These are phyloP conservation scores for Perca fluviatilis DNA, from an alignment of 2,113 vertebrate genomes.

Conservation along the genomic window DNA sequence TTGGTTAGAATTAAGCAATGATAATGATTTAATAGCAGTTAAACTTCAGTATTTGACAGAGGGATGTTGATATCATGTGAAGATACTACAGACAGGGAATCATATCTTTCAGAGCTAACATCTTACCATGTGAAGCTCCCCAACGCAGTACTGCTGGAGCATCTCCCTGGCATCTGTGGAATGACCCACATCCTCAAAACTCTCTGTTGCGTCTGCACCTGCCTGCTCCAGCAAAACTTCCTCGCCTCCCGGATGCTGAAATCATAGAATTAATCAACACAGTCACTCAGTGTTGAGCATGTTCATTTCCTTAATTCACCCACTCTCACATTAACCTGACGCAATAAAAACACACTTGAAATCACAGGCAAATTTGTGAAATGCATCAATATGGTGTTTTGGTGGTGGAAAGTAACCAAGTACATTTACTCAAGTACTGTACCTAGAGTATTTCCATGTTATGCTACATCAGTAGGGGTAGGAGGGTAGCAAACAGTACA, in stretches of 20 bases:
- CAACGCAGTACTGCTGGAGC: constrained; percentile 93
- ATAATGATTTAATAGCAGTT: neutral
- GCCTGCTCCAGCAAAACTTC: constrained; percentile 95
- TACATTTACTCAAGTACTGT: neutral
- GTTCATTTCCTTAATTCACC: neutral
- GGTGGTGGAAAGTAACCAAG: neutral
- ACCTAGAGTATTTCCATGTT: neutral
- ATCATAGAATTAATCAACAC: constrained; percentile 33
- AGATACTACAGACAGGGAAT: neutral
- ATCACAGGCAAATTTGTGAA: neutral
- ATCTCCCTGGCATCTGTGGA: constrained; percentile 94
- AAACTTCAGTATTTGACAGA: constrained; percentile 6
- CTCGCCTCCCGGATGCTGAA: constrained; percentile 96
- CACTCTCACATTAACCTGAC: neutral
- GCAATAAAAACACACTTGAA: neutral
- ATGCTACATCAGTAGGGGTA: no score
- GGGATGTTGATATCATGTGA: neutral
- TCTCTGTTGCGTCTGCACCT: constrained; percentile 92
- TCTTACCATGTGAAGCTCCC: constrained; percentile 92
- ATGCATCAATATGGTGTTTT: neutral
- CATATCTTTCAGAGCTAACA: neutral
- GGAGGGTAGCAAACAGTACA: no score
- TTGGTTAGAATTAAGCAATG: neutral
- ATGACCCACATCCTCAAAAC: constrained; percentile 97
- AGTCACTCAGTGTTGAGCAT: neutral